phyloP scores from a whole-genome alignment of 2,113 vertebrate genomes.

The Xiphophorus hellerii region DNA sequence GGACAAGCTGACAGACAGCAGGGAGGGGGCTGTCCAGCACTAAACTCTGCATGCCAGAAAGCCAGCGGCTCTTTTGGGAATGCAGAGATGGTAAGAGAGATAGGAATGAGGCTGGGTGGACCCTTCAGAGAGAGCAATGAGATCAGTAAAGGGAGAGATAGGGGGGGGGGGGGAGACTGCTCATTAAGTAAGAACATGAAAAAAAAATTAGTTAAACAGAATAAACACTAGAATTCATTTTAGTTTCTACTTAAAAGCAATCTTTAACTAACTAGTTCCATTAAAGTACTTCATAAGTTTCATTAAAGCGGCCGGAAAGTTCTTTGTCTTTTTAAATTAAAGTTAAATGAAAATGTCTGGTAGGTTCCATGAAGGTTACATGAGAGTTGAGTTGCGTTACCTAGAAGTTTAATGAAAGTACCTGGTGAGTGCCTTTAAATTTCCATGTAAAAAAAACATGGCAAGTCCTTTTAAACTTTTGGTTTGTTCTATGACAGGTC shows the following conservation, averaged over 20 bases:
- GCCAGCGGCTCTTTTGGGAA: slow-evolving; percentile 57
- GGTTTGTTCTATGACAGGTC: not conserved
- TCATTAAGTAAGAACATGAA: slow-evolving; percentile 3
- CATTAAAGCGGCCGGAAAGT: not conserved
- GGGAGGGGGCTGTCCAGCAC: slow-evolving; percentile 25
- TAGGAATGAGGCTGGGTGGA: slow-evolving; percentile 76
- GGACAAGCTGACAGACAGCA: slow-evolving; percentile 26
- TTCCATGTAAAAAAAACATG: too few relatives aligned
- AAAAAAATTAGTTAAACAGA: not conserved
- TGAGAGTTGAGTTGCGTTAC: not conserved
- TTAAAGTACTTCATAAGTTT: not conserved
- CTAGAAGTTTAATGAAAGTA: not conserved
- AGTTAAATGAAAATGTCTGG: not conserved
- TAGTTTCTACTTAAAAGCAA: not conserved
- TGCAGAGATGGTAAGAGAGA: slow-evolving; percentile 71
- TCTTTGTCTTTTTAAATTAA: too few relatives aligned
- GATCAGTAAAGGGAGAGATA: slow-evolving; percentile 46
- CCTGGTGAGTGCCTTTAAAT: not conserved
- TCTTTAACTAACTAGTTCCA: not conserved
- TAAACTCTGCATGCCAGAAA: slow-evolving; percentile 40
- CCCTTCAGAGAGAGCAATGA: slow-evolving; percentile 62
- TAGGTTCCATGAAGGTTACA: not conserved
- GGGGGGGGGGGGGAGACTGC: slow-evolving; percentile 19
- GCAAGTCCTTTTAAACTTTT: too few relatives aligned
- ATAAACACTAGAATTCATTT: not conserved